These are phyloP conservation scores for Aphaenogaster rudis DNA, from an alignment of 1,140 invertebrate genomes.

Conservation along the genomic window DNA sequence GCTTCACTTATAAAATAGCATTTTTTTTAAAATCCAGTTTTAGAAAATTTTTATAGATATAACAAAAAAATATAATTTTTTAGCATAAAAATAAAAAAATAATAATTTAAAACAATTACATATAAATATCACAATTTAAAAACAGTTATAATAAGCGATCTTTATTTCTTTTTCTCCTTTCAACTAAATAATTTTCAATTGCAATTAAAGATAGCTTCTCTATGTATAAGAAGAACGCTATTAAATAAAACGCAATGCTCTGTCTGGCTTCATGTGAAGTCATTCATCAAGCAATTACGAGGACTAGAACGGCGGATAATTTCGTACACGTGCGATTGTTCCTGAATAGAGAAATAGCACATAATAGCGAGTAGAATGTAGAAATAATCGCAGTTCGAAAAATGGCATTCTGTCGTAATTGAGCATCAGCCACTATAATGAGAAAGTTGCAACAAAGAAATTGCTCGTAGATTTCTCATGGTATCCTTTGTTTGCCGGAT, in stretches of 20 bases:
- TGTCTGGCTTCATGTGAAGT: neutral
- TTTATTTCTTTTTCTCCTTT: neutral
- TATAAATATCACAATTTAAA: neutral
- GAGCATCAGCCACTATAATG: neutral
- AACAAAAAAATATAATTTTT: neutral
- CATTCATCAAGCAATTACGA: constrained; percentile 27
- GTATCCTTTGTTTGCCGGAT: constrained; percentile 10
- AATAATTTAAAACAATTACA: too few species aligned
- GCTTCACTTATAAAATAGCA: neutral
- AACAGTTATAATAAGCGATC: neutral
- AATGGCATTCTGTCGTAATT: constrained; percentile 42
- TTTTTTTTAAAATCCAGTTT: neutral
- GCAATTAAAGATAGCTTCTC: neutral
- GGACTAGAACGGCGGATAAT: constrained; percentile 22
- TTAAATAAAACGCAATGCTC: neutral
- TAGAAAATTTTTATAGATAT: neutral
- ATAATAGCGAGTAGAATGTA: neutral
- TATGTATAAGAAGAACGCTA: neutral
- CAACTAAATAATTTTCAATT: neutral
- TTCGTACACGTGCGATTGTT: constrained; percentile 9
- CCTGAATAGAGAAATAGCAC: neutral
- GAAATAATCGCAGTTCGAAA: constrained; percentile 31
- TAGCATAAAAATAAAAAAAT: too few species aligned
- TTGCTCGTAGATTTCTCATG: constrained; percentile 3
- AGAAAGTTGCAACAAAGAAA: constrained; percentile 41